Percentiles rank a stretch among this genome's conserved stretches.
Conservation (phyloP, 2,888 invertebrate species). For the Chydorus sphaericus region DNA sequence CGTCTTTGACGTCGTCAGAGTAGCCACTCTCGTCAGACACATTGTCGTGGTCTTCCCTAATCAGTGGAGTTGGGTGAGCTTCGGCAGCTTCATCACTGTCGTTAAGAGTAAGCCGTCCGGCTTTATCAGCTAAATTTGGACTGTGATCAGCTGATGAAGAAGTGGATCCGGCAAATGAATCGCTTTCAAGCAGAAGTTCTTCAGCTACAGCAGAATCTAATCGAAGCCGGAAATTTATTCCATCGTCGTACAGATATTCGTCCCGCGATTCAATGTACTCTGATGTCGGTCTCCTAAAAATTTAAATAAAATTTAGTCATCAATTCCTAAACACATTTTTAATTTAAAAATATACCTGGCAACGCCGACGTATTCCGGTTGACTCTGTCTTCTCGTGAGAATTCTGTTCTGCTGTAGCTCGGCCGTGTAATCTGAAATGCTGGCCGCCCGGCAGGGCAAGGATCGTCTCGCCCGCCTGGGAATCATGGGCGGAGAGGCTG, state of each 20-base stretch:
- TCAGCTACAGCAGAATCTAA: constrained; percentile 31
- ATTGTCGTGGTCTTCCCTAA: constrained; percentile 43
- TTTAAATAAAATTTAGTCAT: background rate
- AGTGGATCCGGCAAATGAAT: constrained; percentile 10
- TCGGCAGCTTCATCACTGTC: background rate
- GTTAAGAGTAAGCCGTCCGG: constrained; percentile 9
- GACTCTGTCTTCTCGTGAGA: background rate
- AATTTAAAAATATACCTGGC: background rate
- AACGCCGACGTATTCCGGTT: constrained; percentile 4
- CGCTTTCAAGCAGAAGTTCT: constrained; percentile 17
- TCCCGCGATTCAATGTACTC: constrained; percentile 8
- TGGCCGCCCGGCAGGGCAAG: constrained; percentile 4
- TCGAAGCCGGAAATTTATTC: constrained; percentile 6
- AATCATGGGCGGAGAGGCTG: constrained; percentile 1
- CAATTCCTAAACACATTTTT: background rate
- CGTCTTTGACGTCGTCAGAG: constrained; percentile 42
- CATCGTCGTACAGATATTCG: constrained; percentile 5
- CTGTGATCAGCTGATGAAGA: constrained; percentile 18
- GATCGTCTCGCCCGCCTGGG: background rate
- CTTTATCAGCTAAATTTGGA: constrained; percentile 12
- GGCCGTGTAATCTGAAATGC: constrained; percentile 12
- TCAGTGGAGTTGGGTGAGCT: background rate
- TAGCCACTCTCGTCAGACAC: constrained; percentile 83
- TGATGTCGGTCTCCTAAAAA: background rate
- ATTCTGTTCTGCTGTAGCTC: constrained; percentile 1